Evolutionary conservation across 1,140 invertebrate genomes (phyloP).

Genomic region (Brachystomella parvula): DNA sequence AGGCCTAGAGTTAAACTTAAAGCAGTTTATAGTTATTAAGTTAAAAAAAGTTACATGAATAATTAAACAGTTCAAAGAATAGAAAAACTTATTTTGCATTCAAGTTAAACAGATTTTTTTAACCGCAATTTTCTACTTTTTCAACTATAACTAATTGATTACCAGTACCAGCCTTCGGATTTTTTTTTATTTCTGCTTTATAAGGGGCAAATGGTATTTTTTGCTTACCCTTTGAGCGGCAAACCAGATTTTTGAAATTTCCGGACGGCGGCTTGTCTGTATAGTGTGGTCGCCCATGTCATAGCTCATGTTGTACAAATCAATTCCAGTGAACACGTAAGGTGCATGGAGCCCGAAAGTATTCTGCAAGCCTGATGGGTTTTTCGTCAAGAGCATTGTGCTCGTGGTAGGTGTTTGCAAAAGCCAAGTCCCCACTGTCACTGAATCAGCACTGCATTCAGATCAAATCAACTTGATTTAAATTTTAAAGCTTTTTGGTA

Average conservation of each 20-base stretch:
- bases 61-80: neutral
- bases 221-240: slow-evolving; percentile 84
- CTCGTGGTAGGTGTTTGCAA: neutral
- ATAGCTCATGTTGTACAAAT: neutral
- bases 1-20: too few species aligned
- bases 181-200: neutral
- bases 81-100: neutral
- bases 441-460: slow-evolving; percentile 48
- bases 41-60: neutral
- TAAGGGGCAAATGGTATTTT: neutral
- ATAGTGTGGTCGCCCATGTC: slow-evolving; percentile 77
- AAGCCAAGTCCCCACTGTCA: neutral
- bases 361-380: neutral
- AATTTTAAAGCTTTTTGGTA: too few species aligned
- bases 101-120: neutral
- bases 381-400: neutral
- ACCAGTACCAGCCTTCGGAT: too few species aligned
- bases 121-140: neutral
- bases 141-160: neutral
- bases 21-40: too few species aligned
- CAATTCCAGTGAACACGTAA: neutral
- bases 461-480: neutral
- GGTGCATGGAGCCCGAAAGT: neutral
- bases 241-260: slow-evolving; percentile 92
- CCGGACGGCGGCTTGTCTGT: slow-evolving; percentile 80